Evolutionary conservation across 2,888 invertebrate species (phyloP).

Genomic region (Ethmia dodecea): DNA sequence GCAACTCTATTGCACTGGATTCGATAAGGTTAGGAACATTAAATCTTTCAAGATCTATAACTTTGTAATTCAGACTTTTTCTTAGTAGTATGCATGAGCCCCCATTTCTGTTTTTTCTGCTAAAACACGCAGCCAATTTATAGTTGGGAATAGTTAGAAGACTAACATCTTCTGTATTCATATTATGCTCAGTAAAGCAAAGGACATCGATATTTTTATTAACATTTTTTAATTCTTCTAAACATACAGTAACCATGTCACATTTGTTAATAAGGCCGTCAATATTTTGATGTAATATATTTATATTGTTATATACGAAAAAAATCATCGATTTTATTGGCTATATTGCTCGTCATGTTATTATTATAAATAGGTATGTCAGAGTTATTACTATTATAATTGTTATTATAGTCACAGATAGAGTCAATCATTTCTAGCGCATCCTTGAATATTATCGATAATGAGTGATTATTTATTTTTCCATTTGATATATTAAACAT

Average conservation of each 20-base stretch:
- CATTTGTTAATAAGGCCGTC: neutral
- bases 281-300: neutral
- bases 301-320: neutral
- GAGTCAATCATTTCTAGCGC: neutral
- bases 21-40: neutral
- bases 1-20: neutral
- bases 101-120: neutral
- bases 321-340: neutral
- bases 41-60: neutral
- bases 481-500: neutral
- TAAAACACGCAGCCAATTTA: neutral
- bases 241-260: neutral
- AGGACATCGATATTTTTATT: neutral
- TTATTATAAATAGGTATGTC: neutral
- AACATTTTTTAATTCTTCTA: neutral
- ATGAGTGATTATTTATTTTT: neutral
- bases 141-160: neutral
- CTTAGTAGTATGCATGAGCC: no score
- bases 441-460: neutral
- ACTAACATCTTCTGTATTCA: neutral
- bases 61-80: neutral
- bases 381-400: neutral
- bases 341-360: neutral
- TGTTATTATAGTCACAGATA: neutral
- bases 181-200: neutral